Base-by-base conservation (phyloP, 2,888 invertebrate species). In the Polyploca ridens region DNA sequence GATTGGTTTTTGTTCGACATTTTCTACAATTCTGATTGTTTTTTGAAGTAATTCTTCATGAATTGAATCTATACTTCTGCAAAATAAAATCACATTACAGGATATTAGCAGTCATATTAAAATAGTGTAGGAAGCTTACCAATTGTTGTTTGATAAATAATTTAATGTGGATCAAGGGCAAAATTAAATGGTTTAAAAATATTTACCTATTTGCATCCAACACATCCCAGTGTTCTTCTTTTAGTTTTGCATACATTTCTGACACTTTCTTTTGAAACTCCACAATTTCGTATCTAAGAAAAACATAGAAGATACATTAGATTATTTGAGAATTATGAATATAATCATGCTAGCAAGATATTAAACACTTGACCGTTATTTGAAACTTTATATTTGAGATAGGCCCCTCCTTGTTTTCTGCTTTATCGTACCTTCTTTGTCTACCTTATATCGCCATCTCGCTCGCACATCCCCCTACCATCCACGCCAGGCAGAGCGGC, bases 251-350 rank as follows among this genome's bases (percentile, higher is more conserved):
- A 83, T 96, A 99, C 64, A 96, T 94, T 6, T 94, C 81, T 0
- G 94, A 91, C 0, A 99, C 99, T 80, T 95, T 95, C 64, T 93
- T 90, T 87, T 99, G 99, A 79, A 98, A 96, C 54, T 96, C 95
- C n/a, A 91, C 75, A 3, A 94, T 94, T 89, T 97, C 97, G 90
- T 97, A 97, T 64, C 97, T 95, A 77, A 33, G 88, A 82, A 54
- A 63, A 62, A 67, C 59, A n/a, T 63, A 3, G 0, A 19, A 54
- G 41, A 41, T 41, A 41, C 1, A 27, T 27, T 27, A 27, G 1
- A 27, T 27, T 27, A 27, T 27, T 27, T 27, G 27, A 27, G 27
- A 27, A 27, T 27, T 27, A 27, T 27, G 27, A 27, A 27, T 27
- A 27, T 27, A 1, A 27, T 27, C 27, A 27, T 27, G 27, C 27